phyloP scores from a whole-genome alignment of 92 coral and sea anemone species.

The Epizoanthus rinbou region DNA sequence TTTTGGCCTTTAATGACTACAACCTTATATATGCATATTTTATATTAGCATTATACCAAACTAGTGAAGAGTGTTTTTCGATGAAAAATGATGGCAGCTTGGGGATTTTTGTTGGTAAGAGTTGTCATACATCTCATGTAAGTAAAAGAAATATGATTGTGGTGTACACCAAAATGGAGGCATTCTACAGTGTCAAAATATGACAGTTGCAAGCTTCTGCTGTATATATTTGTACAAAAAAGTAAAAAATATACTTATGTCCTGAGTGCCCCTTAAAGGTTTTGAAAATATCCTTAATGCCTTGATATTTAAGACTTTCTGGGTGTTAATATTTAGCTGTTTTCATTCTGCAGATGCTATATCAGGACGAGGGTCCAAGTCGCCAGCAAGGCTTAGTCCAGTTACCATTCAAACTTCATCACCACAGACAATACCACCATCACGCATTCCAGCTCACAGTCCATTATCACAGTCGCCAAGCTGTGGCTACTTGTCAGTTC shows the following conservation, averaged over 20 bases:
- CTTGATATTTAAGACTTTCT: no score
- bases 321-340: neutral
- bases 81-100: neutral
- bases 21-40: neutral
- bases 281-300: no score
- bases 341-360: constrained; percentile 21
- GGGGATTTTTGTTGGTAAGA: constrained; percentile 42
- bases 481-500: constrained; percentile 54
- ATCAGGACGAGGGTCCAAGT: constrained; percentile 30
- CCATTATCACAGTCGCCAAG: constrained; percentile 70
- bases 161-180: neutral
- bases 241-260: no score
- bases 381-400: constrained; percentile 32
- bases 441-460: constrained; percentile 33
- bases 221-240: no score
- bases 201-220: no score
- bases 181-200: no score
- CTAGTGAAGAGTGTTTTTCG: no score
- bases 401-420: constrained; percentile 39
- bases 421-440: constrained; percentile 26
- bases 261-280: no score
- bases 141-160: constrained; percentile 32
- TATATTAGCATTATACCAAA: no score
- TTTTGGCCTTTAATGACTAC: no score
- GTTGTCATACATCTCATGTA: constrained; percentile 24